These are phyloP conservation scores for Platerodrilus igneus DNA, from an alignment of 2,888 invertebrate species.

Conservation along the genomic window DNA sequence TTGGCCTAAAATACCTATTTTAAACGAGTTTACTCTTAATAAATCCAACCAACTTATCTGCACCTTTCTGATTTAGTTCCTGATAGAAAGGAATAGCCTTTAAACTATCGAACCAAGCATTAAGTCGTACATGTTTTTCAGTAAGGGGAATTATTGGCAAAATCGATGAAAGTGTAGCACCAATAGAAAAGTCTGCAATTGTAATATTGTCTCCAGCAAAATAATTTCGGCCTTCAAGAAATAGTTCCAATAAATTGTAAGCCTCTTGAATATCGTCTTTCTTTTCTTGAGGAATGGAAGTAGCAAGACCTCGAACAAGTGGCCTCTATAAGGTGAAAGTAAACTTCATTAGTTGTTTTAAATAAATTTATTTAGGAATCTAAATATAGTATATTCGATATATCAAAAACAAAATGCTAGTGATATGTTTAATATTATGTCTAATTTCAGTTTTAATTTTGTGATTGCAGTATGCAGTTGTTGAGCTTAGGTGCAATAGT, in stretches of 20 bases:
- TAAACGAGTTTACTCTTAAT: slow-evolving; percentile 16
- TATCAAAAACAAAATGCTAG: too few species aligned
- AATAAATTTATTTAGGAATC: too few species aligned
- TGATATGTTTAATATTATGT: too few species aligned
- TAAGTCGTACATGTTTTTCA: slow-evolving; percentile 28
- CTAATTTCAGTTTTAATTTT: too few species aligned
- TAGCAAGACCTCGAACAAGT: too few species aligned
- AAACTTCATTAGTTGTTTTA: too few species aligned
- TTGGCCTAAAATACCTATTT: slow-evolving; percentile 5
- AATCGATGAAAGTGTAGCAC: slow-evolving; percentile 40
- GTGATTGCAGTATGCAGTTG: too few species aligned
- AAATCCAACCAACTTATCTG: slow-evolving; percentile 15
- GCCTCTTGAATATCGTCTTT: slow-evolving; percentile 37
- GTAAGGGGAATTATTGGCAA: slow-evolving; percentile 37
- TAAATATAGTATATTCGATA: too few species aligned
- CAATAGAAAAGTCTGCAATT: slow-evolving; percentile 52
- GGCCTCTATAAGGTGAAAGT: too few species aligned
- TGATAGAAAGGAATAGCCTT: slow-evolving; percentile 33
- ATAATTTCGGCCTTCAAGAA: slow-evolving; percentile 49
- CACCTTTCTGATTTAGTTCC: slow-evolving; percentile 22
- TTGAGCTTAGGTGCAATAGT: too few species aligned
- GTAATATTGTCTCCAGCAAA: slow-evolving; percentile 52
- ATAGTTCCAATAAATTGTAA: slow-evolving; percentile 49
- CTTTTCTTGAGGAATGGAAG: slow-evolving; percentile 20
- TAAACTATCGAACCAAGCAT: slow-evolving; percentile 37